A percentile compares a stretch with the other conserved stretches of the same genome.
phyloP scores from a whole-genome alignment of 2,797 vertebrate genomes.

The Gallinago nigripennis region DNA sequence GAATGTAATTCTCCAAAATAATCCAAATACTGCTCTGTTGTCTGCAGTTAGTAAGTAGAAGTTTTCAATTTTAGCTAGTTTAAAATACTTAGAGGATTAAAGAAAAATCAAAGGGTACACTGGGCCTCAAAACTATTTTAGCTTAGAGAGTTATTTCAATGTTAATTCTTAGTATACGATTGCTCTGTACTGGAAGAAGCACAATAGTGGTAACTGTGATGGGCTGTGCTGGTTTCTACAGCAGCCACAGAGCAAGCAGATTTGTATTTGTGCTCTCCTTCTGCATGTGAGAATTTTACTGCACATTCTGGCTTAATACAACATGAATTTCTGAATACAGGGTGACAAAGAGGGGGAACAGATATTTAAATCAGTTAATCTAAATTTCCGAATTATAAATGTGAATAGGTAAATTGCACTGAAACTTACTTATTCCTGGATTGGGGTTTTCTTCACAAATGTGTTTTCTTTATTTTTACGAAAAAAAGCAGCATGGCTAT shows the following conservation, averaged over 20 bases:
- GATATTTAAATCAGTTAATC: neutral
- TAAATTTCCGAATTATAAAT: neutral
- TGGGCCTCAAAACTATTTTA: neutral
- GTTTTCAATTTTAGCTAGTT: neutral
- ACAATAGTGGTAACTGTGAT: neutral
- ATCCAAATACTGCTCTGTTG: neutral
- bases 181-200: neutral
- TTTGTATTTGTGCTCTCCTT: rapidly evolving
- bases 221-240: neutral
- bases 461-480: neutral
- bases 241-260: neutral
- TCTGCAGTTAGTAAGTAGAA: neutral
- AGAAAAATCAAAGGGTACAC: neutral
- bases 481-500: neutral
- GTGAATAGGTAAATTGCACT: neutral
- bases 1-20: neutral
- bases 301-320: neutral
- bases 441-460: neutral
- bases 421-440: neutral
- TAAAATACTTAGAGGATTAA: neutral
- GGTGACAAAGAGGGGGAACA: rapidly evolving
- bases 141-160: neutral
- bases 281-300: neutral
- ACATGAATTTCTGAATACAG: neutral
- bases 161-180: neutral